Conservation (phyloP, 2,888 invertebrate genomes). For the Zaprionus lineosus region DNA sequence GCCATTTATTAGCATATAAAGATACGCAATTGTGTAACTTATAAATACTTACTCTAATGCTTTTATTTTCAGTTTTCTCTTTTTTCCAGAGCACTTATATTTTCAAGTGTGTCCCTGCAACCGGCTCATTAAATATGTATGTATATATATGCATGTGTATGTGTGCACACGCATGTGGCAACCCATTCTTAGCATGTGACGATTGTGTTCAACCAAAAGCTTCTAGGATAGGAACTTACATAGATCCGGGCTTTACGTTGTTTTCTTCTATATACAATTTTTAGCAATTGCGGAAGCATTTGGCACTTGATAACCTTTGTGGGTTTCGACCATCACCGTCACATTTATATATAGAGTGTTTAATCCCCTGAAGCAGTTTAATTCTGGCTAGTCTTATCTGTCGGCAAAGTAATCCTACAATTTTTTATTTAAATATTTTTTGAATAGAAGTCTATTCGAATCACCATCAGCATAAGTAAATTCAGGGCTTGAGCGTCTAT, state of each 20-base stretch:
- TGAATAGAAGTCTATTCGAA: slow-evolving; percentile 36
- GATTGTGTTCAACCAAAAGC: too few species aligned
- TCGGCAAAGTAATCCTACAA: slow-evolving; percentile 29
- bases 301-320: slow-evolving; percentile 47
- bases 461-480: neutral
- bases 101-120: slow-evolving; percentile 64
- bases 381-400: slow-evolving; percentile 44
- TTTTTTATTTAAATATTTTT: slow-evolving; percentile 33
- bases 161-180: slow-evolving; percentile 21
- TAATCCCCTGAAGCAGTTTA: slow-evolving; percentile 19
- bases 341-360: slow-evolving; percentile 64
- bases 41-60: slow-evolving; percentile 20
- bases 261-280: slow-evolving; percentile 32
- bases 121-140: slow-evolving; percentile 47
- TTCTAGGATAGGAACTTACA: neutral
- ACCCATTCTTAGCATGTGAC: slow-evolving; percentile 26
- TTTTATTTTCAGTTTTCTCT: neutral
- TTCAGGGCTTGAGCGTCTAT: slow-evolving; percentile 41
- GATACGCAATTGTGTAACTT: slow-evolving; percentile 69
- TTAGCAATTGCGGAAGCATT: slow-evolving; percentile 52
- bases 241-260: slow-evolving; percentile 16
- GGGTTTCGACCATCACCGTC: slow-evolving; percentile 46
- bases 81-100: slow-evolving; percentile 9
- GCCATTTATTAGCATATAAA: slow-evolving; percentile 73
- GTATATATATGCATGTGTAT: slow-evolving; percentile 4